A percentile compares a stretch with the other conserved stretches of the same genome.
phyloP scores from a whole-genome alignment of 2,113 vertebrate species.

The Ascaphus truei region DNA sequence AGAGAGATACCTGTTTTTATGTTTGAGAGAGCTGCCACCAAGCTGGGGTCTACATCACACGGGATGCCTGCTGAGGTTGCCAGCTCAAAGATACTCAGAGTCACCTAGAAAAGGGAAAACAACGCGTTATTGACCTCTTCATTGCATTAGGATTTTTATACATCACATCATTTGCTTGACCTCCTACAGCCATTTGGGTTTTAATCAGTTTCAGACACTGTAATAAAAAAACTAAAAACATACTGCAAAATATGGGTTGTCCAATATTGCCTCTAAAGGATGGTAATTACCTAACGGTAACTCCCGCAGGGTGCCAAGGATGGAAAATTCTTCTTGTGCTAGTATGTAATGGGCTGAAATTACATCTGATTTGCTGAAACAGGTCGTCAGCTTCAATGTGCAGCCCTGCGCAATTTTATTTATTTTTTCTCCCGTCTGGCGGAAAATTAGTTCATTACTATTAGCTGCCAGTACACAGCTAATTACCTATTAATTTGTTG shows the following conservation, averaged over 20 bases:
- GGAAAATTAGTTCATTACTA: slow-evolving; percentile 27
- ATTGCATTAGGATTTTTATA: not conserved
- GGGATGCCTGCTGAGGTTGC: slow-evolving; percentile 77
- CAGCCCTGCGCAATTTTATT: slow-evolving; percentile 12
- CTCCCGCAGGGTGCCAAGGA: not conserved
- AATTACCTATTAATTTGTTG: slow-evolving; percentile 17
- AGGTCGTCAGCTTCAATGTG: slow-evolving; percentile 22
- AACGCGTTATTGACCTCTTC: not conserved
- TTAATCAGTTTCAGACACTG: not conserved
- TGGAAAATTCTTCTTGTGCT: slow-evolving; percentile 18
- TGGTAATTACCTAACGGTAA: not conserved
- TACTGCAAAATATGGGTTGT: not conserved
- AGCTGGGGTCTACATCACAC: slow-evolving; percentile 80
- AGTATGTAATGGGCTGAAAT: slow-evolving; percentile 18
- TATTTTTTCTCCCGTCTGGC: slow-evolving; percentile 15
- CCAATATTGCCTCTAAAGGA: not conserved
- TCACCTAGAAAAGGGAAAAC: slow-evolving; percentile 59
- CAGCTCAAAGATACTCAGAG: slow-evolving; percentile 79
- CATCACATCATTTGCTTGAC: not conserved
- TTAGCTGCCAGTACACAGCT: not conserved
- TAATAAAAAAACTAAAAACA: not conserved
- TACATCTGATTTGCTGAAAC: slow-evolving; percentile 9
- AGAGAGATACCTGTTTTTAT: slow-evolving; percentile 81
- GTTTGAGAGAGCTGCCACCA: slow-evolving; percentile 71
- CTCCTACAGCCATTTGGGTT: not conserved